Evolutionary conservation across 2,888 invertebrate species (phyloP), one percentile per base, ranked within the genome.

Genomic region (Drosophila histrio): DNA sequence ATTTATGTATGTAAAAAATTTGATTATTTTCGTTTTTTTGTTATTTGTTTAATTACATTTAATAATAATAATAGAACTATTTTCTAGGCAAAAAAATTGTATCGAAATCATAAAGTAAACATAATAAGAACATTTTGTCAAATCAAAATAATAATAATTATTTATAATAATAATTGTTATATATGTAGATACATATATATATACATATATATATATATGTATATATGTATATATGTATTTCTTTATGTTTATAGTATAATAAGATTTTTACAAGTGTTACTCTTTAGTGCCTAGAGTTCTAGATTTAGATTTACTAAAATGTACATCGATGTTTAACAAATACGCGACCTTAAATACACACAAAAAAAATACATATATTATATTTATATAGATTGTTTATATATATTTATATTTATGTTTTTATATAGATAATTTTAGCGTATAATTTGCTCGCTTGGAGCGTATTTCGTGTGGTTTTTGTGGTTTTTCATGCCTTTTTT

Each of bases 1-100:
- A 74, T 85, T 85, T 86, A 82, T 81, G 66, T 83, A 86, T 75
- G 83, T 82, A 83, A 86, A 83, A 86, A 83, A 86, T 86, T 83
- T 86, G 82, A 86, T 86, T 83, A 83, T 77, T 85, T 76, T 75
- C 71, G 66, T 60, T 52, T 77, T 47, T 69, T 38, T 52, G 36
- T 54, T 60, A 59, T 65, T 11, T 28, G 8, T 72, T 82, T 64
- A 82, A 83, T 81, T 81, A 84, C 74, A 81, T 82, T 85, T 81
- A 72, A 70, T 79, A 72, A 72, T 79, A 72, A 72, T 79, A 75
- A 77, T 82, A 69, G 49, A 75, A 77, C 75, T 82, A 79, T 79
- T 78, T 52, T 69, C 87, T 84, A 84, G 62, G 61, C 73, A 61
- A 79, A 78, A 81, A 81, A 79, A 66, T 15, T 67, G 36, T 73